These are phyloP conservation scores for Neolamprologus tretocephalus DNA, from an alignment of 2,113 vertebrate genomes.

Conservation along the genomic window DNA sequence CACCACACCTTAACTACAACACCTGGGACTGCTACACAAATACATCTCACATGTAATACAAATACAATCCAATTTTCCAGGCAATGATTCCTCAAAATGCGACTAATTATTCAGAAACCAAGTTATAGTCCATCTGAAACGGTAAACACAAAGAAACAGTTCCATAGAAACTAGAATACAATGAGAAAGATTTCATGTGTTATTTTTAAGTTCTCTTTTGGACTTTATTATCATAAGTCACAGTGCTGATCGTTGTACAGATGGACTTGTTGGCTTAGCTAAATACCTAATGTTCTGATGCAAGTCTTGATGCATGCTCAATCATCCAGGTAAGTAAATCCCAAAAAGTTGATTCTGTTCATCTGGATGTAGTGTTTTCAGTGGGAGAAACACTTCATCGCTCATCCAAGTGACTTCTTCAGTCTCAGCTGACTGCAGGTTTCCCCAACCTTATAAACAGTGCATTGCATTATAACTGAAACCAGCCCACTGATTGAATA, in stretches of 20 bases:
- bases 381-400: not conserved
- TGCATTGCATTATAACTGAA: not conserved
- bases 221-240: not conserved
- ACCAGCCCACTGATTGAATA: not conserved
- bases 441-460: not conserved
- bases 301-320: not conserved
- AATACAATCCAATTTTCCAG: not conserved
- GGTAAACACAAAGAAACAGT: not conserved
- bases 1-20: not conserved
- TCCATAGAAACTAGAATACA: too few relatives aligned
- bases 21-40: not conserved
- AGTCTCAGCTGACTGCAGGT: not conserved
- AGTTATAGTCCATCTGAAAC: not conserved
- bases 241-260: not conserved
- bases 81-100: not conserved
- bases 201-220: not conserved
- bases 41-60: not conserved
- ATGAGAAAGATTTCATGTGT: not conserved
- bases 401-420: not conserved
- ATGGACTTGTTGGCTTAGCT: not conserved
- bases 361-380: not conserved
- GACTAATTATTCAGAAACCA: not conserved
- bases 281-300: not conserved
- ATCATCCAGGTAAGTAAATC: not conserved
- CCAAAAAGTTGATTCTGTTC: not conserved